These are phyloP conservation scores for Circus cinereus DNA, from an alignment of 2,797 vertebrate species.

Conservation along the genomic window DNA sequence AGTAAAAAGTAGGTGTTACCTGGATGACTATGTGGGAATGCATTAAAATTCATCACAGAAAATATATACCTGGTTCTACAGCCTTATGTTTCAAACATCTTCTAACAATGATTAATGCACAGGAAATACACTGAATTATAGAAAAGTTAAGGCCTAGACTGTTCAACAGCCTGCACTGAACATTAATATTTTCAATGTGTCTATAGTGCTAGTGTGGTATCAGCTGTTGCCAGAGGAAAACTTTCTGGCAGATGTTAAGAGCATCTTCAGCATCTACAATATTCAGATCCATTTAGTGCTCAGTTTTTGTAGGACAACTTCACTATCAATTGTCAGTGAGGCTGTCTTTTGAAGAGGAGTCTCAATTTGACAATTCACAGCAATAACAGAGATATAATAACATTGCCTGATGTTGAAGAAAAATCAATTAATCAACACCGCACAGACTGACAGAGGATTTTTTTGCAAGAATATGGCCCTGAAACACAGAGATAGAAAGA, in stretches of 20 bases:
- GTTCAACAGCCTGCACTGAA: background rate
- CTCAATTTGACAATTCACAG: background rate
- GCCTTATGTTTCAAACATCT: background rate
- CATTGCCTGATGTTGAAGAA: background rate
- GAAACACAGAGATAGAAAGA: background rate
- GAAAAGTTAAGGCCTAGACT: conserved; percentile 29
- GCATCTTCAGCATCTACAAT: background rate
- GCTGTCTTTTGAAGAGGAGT: background rate
- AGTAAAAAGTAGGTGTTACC: background rate
- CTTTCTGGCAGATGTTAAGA: background rate
- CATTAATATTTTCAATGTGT: background rate
- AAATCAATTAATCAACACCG: background rate
- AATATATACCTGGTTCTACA: background rate
- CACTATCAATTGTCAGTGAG: background rate
- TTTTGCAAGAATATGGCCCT: background rate
- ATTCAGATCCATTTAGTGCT: background rate
- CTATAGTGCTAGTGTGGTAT: background rate
- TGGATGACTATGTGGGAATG: background rate
- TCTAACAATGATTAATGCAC: background rate
- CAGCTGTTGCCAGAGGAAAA: background rate
- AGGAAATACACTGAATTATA: background rate
- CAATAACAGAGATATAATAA: background rate
- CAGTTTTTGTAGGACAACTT: background rate
- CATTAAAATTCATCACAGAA: background rate
- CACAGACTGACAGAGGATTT: background rate